Evolutionary conservation across 2,888 invertebrate genomes (phyloP).

Genomic region (Rhogogaster chlorosoma): DNA sequence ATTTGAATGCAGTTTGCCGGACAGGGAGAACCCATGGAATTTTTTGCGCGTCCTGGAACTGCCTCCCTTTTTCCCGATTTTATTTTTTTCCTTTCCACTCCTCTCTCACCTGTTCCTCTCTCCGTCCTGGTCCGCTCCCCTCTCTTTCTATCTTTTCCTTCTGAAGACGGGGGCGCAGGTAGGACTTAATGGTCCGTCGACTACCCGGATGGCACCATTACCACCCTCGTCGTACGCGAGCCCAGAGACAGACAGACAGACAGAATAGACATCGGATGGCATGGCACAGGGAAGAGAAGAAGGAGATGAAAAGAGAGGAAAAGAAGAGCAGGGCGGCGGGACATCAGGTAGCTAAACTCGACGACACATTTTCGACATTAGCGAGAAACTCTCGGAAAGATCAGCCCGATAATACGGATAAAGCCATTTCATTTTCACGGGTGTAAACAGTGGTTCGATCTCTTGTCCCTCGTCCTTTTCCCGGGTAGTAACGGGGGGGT

Average conservation of each 20-base stretch:
- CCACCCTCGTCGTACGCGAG: conserved; percentile 46
- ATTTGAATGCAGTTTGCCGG: conserved; percentile 34
- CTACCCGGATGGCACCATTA: conserved; percentile 64
- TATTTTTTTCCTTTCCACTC: conserved; percentile 10
- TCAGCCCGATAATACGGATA: conserved; percentile 58
- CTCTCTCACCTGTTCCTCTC: conserved; percentile 50
- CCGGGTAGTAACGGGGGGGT: not conserved
- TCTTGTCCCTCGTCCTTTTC: conserved; percentile 17
- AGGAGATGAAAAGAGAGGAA: not conserved
- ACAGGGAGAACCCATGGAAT: conserved; percentile 10
- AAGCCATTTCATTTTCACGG: conserved; percentile 60
- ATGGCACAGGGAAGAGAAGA: not conserved
- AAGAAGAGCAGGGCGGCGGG: not conserved
- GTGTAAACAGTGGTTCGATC: conserved; percentile 53
- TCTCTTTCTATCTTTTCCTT: conserved; percentile 49
- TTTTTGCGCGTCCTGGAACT: conserved; percentile 23
- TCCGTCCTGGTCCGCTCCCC: conserved; percentile 49
- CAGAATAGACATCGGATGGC: conserved; percentile 28
- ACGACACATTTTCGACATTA: conserved; percentile 64
- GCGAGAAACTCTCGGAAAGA: conserved; percentile 50
- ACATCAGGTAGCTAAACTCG: conserved; percentile 59
- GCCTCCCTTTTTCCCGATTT: not conserved
- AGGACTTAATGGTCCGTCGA: conserved; percentile 62
- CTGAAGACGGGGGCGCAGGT: conserved; percentile 32
- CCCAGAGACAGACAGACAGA: not conserved